Percentiles rank a stretch among this genome's conserved stretches.
Conservation (phyloP, 2,888 invertebrate species). For the Muscina levida region DNA sequence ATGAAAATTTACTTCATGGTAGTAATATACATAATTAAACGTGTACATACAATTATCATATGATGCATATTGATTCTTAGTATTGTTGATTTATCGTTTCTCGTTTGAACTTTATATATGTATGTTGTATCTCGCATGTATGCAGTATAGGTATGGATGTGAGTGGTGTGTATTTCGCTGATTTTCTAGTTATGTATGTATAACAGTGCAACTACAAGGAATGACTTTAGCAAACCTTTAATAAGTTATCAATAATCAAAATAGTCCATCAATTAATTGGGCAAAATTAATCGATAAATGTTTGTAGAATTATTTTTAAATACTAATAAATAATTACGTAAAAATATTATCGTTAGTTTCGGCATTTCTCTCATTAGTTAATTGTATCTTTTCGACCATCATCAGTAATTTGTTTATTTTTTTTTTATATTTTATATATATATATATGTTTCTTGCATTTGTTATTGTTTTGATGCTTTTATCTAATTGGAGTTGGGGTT, state of each 20-base stretch:
- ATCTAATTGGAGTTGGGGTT: slow-evolving; percentile 50
- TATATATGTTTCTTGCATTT: slow-evolving; percentile 30
- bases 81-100: slow-evolving; percentile 55
- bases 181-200: slow-evolving; percentile 70
- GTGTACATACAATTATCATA: slow-evolving; percentile 71
- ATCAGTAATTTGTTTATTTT: slow-evolving; percentile 65
- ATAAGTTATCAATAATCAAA: slow-evolving; percentile 67
- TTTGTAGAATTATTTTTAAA: slow-evolving; percentile 71
- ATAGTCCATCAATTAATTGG: slow-evolving; percentile 68
- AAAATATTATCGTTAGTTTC: slow-evolving; percentile 71
- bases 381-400: slow-evolving; percentile 56
- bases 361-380: slow-evolving; percentile 51
- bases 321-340: slow-evolving; percentile 77
- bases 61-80: slow-evolving; percentile 72
- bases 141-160: neutral
- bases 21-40: slow-evolving; percentile 73
- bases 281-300: slow-evolving; percentile 60
- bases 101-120: slow-evolving; percentile 52
- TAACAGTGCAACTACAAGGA: slow-evolving; percentile 77
- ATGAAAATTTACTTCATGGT: slow-evolving; percentile 73
- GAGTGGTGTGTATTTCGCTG: slow-evolving; percentile 36
- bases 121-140: slow-evolving; percentile 12
- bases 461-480: slow-evolving; percentile 35
- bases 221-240: slow-evolving; percentile 75
- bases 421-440: slow-evolving; percentile 53